phyloP scores from a whole-genome alignment of 2,113 vertebrate species.

The Tautogolabrus adspersus region DNA sequence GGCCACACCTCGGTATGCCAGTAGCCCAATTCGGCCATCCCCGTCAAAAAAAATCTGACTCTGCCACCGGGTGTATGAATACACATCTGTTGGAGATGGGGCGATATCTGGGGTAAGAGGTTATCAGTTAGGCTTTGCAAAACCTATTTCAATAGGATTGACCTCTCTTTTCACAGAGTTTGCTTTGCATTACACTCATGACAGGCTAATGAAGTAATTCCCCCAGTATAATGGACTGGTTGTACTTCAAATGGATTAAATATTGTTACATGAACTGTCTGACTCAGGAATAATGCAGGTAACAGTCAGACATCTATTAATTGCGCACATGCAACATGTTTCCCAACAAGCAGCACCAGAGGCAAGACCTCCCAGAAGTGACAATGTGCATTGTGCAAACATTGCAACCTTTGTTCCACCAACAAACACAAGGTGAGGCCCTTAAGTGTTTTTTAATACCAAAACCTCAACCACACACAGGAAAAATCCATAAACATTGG shows the following conservation, averaged over 20 bases:
- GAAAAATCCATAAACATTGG: slow-evolving; percentile 86
- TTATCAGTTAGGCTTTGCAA: slow-evolving; percentile 59
- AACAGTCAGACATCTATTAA: slow-evolving; percentile 68
- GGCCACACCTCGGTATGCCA: too few relatives aligned
- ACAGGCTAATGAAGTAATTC: slow-evolving; percentile 44
- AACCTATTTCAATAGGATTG: slow-evolving; percentile 47
- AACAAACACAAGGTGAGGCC: slow-evolving; percentile 79
- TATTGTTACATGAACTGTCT: slow-evolving; percentile 40
- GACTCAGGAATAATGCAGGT: slow-evolving; percentile 53
- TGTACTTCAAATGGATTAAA: slow-evolving; percentile 26
- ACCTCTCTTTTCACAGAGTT: slow-evolving; percentile 31
- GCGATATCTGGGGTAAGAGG: slow-evolving; percentile 61
- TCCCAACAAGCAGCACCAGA: slow-evolving; percentile 71
- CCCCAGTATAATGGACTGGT: slow-evolving; percentile 8
- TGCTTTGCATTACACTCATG: slow-evolving; percentile 4
- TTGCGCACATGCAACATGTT: slow-evolving; percentile 68
- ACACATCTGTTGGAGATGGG: slow-evolving; percentile 38
- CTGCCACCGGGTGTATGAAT: neutral
- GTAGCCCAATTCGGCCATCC: too few relatives aligned
- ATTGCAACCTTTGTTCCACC: slow-evolving; percentile 80
- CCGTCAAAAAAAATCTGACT: too few relatives aligned
- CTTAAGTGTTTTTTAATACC: slow-evolving; percentile 76
- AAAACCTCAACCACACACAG: slow-evolving; percentile 78
- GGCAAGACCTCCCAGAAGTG: slow-evolving; percentile 84
- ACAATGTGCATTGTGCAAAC: slow-evolving; percentile 80